Percentiles rank a stretch among this genome's conserved stretches.
Conservation (phyloP, 1,140 invertebrate genomes). For the Battus philenor region DNA sequence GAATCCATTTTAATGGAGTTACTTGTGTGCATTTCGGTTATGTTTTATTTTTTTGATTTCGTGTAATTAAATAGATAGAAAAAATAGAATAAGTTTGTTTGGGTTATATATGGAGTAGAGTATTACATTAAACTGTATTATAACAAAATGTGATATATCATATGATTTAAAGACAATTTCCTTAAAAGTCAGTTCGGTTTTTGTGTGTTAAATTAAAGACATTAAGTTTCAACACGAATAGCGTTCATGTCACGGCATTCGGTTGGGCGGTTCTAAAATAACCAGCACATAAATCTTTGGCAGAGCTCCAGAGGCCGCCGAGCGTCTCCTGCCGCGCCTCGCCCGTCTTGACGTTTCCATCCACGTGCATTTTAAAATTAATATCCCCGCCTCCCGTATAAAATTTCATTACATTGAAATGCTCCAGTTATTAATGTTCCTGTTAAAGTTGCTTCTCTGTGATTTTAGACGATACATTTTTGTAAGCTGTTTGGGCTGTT, state of each 20-base stretch:
- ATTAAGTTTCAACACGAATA: no score
- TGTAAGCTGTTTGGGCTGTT: no score
- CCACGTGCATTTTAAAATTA: conserved; percentile 13
- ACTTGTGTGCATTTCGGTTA: conserved; percentile 64
- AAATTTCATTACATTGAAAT: conserved; percentile 12
- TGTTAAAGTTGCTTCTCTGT: conserved; percentile 1
- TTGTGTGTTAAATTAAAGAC: no score
- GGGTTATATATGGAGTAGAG: no score
- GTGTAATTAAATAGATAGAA: no score
- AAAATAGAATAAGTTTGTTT: no score
- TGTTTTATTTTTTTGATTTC: conserved; percentile 50
- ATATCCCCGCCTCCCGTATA: conserved; percentile 10
- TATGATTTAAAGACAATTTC: no score
- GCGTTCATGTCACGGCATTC: conserved; percentile 45
- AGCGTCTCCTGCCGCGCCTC: conserved; percentile 41
- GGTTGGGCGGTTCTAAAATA: conserved; percentile 62
- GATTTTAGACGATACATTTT: no score
- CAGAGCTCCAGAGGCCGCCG: conserved; percentile 56
- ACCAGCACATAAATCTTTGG: conserved; percentile 57
- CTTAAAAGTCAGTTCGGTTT: no score
- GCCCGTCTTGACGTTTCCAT: conserved; percentile 27
- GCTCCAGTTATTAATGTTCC: conserved; percentile 1
- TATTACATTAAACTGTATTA: no score
- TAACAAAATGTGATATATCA: no score
- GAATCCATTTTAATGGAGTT: conserved; percentile 71